Conservation (phyloP, 2,113 vertebrate genomes). For the Andinoacara biseriatus region DNA sequence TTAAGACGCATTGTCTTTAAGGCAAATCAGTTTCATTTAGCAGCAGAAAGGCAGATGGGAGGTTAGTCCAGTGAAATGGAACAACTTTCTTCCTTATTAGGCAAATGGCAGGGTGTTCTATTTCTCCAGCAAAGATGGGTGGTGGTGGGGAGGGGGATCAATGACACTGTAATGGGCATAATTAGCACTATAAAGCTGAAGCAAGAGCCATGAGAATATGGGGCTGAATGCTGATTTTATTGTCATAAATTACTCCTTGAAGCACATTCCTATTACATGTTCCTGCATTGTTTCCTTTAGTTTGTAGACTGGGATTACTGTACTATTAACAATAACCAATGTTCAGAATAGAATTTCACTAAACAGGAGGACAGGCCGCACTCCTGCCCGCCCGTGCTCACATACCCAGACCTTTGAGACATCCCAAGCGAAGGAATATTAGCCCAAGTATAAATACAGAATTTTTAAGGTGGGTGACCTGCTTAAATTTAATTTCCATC, state of each 20-base stretch:
- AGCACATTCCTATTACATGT: conserved; percentile 77
- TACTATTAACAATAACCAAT: conserved; percentile 49
- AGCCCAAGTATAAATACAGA: not conserved
- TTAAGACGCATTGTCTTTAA: conserved; percentile 82
- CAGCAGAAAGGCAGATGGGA: conserved; percentile 58
- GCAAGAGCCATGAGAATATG: conserved; percentile 79
- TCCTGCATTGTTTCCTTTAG: conserved; percentile 72
- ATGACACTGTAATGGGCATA: conserved; percentile 84
- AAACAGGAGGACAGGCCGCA: not conserved
- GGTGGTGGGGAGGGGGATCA: conserved; percentile 62
- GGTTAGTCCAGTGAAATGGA: conserved; percentile 79
- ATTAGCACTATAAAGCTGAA: conserved; percentile 86
- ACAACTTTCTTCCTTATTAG: conserved; percentile 83
- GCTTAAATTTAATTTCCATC: conserved; percentile 39
- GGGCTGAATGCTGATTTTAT: conserved; percentile 79
- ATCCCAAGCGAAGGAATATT: not conserved
- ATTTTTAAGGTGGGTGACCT: conserved; percentile 6
- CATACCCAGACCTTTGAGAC: not conserved
- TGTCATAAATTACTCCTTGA: conserved; percentile 78
- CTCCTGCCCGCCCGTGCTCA: not conserved
- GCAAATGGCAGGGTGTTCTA: conserved; percentile 77
- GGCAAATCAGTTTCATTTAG: conserved; percentile 81
- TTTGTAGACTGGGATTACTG: conserved; percentile 55
- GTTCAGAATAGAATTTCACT: conserved; percentile 37
- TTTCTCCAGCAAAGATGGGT: conserved; percentile 73